Conservation (phyloP, 1,140 invertebrate genomes). For the Aphidius gifuensis region DNA sequence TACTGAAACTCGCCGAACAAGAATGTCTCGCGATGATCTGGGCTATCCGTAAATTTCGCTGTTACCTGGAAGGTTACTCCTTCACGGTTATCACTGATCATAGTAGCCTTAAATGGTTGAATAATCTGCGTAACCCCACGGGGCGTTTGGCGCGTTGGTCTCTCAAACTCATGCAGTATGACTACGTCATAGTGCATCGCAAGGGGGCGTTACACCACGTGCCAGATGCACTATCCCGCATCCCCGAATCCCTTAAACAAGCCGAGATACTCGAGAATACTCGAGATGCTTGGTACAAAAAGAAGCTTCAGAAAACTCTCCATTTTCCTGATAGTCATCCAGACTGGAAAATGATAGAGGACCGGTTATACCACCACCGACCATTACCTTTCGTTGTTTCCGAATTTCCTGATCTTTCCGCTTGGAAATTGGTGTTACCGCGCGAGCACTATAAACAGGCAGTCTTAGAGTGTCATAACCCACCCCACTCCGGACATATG, state of each 20-base stretch:
- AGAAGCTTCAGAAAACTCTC: background rate
- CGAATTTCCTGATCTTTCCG: no score
- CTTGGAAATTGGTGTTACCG: no score
- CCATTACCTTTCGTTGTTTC: no score
- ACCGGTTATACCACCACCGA: no score
- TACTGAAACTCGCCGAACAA: constrained; percentile 39
- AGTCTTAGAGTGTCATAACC: no score
- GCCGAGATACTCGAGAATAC: constrained; percentile 9
- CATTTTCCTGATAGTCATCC: background rate
- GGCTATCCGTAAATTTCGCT: constrained; percentile 40
- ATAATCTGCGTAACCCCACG: constrained; percentile 43
- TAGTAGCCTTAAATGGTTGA: constrained; percentile 49
- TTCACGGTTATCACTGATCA: constrained; percentile 56
- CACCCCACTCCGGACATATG: constrained; percentile 19
- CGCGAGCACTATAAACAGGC: no score
- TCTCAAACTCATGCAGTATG: constrained; percentile 26
- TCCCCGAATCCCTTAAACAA: background rate
- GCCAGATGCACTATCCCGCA: constrained; percentile 13
- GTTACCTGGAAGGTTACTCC: constrained; percentile 46
- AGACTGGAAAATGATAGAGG: constrained; percentile 3
- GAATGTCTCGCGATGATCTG: constrained; percentile 18
- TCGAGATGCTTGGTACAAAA: constrained; percentile 5
- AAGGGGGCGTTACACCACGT: constrained; percentile 26
- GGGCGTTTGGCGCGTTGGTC: constrained; percentile 37
- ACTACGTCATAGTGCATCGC: constrained; percentile 27